Evolutionary conservation across 1,140 invertebrate genomes (phyloP), one percentile per base, ranked within the genome.

Genomic region (Cyrtorhinus lividipennis): DNA sequence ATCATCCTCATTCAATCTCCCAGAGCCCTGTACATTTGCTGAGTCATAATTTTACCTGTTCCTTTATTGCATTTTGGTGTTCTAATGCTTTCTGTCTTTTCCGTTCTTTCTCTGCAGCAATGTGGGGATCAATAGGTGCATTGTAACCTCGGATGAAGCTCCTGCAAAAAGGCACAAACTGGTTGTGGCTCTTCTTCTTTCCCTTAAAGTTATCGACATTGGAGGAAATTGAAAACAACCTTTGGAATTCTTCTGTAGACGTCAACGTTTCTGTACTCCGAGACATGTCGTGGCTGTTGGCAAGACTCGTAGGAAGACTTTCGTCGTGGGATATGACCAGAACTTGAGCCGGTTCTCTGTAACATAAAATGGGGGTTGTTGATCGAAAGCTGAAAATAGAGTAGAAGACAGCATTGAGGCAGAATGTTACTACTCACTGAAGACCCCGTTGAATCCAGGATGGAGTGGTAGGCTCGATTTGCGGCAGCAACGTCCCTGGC

Each of bases 101-200:
- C 61, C 75, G 74, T 73, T 87, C 84, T 59, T 83, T 74, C 72
- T 86, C 82, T 13, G 82, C 81, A 64, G 83, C 73, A 62, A 83
- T 77, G 66, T 81, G 77, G 1, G 82, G 78, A 68, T 86, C 83
- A 45, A 85, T 69, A n/a, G 81, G 83, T 26, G 82, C 78, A 71
- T 86, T 87, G 73, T 87, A 84, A 45, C 85, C 85, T 64, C 84
- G 74, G 38, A 86, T 73, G 70, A 80, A 83, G 30, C 77, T 81
- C 67, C 81, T 82, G n/a, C 3, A 27, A 26, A 64, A 59, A 61
- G 57, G n/a, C n/a, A n/a, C n/a, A n/a, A n/a, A n/a, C n/a, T n/a
- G n/a, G n/a, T n/a, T n/a, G n/a, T n/a, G n/a, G n/a, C n/a, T n/a
- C n/a, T n/a, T n/a, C n/a, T n/a, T n/a, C n/a, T n/a, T n/a, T n/a